Percentiles rank a stretch among this genome's conserved stretches.
These are phyloP conservation scores for Oenanthe melanoleuca DNA, from an alignment of 2,113 vertebrate species.

Conservation along the genomic window DNA sequence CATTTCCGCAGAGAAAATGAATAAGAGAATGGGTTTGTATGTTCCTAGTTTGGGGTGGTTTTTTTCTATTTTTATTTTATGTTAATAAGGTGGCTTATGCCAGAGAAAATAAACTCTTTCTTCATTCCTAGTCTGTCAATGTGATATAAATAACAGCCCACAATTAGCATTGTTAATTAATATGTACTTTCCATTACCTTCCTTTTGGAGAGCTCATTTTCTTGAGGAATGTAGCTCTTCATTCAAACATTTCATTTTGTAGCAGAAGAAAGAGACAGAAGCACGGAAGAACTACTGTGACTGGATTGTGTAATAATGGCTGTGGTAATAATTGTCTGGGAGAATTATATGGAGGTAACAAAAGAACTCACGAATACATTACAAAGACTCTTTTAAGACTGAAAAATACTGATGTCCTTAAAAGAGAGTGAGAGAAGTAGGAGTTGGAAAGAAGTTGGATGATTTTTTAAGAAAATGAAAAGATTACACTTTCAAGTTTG, in stretches of 20 bases:
- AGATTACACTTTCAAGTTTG: not conserved
- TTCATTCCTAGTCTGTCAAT: not conserved
- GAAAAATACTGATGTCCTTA: slow-evolving; percentile 44
- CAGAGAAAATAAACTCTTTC: not conserved
- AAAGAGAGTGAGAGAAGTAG: not conserved
- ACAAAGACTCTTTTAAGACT: slow-evolving; percentile 49
- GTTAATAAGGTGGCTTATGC: not conserved
- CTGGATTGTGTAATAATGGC: slow-evolving; percentile 45
- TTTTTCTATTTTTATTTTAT: not conserved
- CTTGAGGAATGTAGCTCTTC: slow-evolving; percentile 31
- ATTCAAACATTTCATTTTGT: slow-evolving; percentile 54
- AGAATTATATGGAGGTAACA: slow-evolving; percentile 56
- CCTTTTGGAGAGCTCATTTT: slow-evolving; percentile 49
- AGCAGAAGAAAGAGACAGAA: not conserved
- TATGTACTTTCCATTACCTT: slow-evolving; percentile 41
- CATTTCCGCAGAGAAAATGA: not conserved
- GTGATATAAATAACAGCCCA: slow-evolving; percentile 13
- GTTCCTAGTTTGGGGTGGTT: not conserved
- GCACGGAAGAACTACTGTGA: slow-evolving; percentile 11
- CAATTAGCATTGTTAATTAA: slow-evolving; percentile 43
- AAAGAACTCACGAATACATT: slow-evolving; percentile 45
- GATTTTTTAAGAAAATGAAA: slow-evolving; percentile 4
- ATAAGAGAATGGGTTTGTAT: not conserved
- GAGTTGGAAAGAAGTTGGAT: not conserved
- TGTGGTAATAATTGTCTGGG: slow-evolving; percentile 53